Base-by-base conservation (phyloP, 2,113 vertebrate species). In the Mirounga angustirostris region DNA sequence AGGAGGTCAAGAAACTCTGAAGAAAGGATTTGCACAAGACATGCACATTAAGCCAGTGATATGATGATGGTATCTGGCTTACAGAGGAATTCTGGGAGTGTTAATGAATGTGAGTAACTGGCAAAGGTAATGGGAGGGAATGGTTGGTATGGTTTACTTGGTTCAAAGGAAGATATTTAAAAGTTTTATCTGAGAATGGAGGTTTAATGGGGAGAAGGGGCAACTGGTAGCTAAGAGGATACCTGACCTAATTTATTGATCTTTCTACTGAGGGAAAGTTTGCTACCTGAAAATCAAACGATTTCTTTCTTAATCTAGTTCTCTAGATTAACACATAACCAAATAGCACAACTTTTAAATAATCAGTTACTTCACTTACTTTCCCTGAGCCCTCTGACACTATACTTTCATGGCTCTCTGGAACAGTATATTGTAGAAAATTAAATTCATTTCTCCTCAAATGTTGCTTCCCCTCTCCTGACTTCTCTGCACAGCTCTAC, bases 111-210 rank as follows among this genome's bases (percentile, higher is more conserved):
- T 43, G n/a, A 78, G 54, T 50, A 78, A 59, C 30, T 46, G 33
- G 56, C 54, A 58, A 36, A 59, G 26, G 56, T 79, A 54, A 59
- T 28, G 28, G 50, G 79, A 90, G 18, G 30, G 46, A 67, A n/a
- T 58, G 21, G 16, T 86, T 94, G 56, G 15, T 43, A 63, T 36
- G 30, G 26, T 84, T 96, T 12, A 67, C n/a, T 84, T 92, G 52
- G 40, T 69, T 96, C 63, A 79, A 93, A 93, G 73, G 18, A 83
- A 76, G 87, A 76, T 16, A 71, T 76, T 94, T 63, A 76, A 65
- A 81, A 33, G 9, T n/a, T 74, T 52, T 36, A 30, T 81, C 43
- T 56, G 24, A 36, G 61, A 89, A 80, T 73, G 12, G 46, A 89
- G 30, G 30, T 59, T 21, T 46, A 94, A 71, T 10, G 7, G 46